Percentiles rank a stretch among this genome's conserved stretches.
phyloP scores from a whole-genome alignment of 2,113 vertebrate genomes.

The Toxotes chatareus region DNA sequence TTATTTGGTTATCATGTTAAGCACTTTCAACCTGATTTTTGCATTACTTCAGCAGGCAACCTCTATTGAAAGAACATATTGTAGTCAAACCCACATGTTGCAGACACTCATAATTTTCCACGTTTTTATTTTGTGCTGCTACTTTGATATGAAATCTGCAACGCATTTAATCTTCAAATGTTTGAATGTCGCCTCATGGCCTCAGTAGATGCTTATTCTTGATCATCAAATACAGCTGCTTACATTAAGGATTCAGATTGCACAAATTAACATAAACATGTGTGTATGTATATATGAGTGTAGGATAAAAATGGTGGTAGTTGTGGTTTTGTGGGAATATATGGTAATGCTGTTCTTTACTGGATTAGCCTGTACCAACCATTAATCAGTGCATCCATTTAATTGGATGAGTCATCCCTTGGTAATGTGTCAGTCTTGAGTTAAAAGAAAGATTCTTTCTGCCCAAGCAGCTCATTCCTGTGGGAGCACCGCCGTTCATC shows the following conservation, averaged over 20 bases:
- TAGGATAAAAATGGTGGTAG: neutral
- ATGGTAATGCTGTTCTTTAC: neutral
- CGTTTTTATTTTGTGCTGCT: neutral
- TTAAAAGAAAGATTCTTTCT: constrained; percentile 24
- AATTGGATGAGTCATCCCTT: constrained; percentile 3
- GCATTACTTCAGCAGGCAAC: too few relatives aligned
- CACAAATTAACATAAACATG: neutral
- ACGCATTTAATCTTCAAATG: neutral
- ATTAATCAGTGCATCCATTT: constrained; percentile 23
- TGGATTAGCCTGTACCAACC: neutral
- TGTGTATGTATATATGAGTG: neutral
- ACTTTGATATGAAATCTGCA: constrained; percentile 15
- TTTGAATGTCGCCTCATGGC: neutral
- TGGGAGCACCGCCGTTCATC: constrained; percentile 27
- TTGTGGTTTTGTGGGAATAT: neutral
- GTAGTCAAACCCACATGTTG: neutral
- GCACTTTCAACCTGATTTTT: neutral
- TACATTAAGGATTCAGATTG: neutral
- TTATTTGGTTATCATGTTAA: neutral
- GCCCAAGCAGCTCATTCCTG: constrained; percentile 15
- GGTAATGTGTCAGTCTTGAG: constrained; percentile 13
- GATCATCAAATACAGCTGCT: constrained; percentile 4
- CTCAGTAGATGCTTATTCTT: neutral
- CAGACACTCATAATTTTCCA: neutral
- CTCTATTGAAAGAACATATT: neutral